Percentiles rank a stretch among this genome's conserved stretches.
phyloP scores from a whole-genome alignment of 1,140 invertebrate genomes.

The Cydia amplana region DNA sequence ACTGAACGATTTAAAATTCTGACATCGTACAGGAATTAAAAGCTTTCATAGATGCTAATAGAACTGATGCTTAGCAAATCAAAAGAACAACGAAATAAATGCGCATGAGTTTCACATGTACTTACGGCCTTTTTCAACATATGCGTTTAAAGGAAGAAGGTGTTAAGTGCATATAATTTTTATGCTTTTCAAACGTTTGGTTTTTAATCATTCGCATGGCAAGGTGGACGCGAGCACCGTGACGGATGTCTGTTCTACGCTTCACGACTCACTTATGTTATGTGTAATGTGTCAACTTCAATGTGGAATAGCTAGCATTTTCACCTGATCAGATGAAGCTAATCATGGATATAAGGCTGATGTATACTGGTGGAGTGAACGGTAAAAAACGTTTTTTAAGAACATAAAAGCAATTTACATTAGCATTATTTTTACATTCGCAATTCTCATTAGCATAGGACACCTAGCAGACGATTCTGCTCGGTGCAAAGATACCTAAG shows the following conservation, averaged over 20 bases:
- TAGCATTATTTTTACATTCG: too few relatives aligned
- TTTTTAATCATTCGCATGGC: too few relatives aligned
- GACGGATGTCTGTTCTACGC: background rate
- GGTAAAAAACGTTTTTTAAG: background rate
- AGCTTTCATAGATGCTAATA: conserved; percentile 11
- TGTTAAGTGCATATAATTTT: background rate
- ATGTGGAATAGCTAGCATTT: conserved; percentile 10
- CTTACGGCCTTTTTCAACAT: background rate
- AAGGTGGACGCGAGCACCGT: background rate
- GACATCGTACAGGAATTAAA: background rate
- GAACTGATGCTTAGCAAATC: background rate
- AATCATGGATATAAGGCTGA: background rate
- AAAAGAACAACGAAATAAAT: background rate
- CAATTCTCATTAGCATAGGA: too few relatives aligned
- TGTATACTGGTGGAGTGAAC: background rate
- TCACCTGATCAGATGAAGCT: conserved; percentile 9
- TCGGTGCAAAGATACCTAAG: too few relatives aligned
- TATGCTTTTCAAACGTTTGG: background rate
- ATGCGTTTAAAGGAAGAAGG: background rate
- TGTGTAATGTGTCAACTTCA: conserved; percentile 26
- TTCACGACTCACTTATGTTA: background rate
- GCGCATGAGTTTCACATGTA: background rate
- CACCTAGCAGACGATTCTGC: too few relatives aligned
- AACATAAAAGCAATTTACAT: too few relatives aligned
- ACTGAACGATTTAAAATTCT: conserved; percentile 4